Evolutionary conservation across 2,797 vertebrate genomes (phyloP), one percentile per base, ranked within the genome.

Genomic region (Melanogrammus aeglefinus): DNA sequence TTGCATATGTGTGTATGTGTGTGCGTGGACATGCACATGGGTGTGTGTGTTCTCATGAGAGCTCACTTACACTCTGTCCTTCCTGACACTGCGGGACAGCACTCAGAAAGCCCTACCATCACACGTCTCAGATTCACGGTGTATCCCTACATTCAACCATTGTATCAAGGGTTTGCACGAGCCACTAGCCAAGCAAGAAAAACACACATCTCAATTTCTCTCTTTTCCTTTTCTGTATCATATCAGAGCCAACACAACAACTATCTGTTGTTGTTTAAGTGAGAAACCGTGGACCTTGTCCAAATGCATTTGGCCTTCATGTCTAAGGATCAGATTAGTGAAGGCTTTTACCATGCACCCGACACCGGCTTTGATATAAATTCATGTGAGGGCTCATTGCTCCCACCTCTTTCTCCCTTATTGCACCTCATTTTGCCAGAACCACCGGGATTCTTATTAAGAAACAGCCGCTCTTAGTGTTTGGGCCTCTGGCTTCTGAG

Each of bases 401-500:
- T 16, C 29, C 70, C 33, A 7, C 69, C 4, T 10, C 29, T 44
- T 14, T 12, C 80, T 85, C 1, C 44, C 80, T 75, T 81, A 86
- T 85, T 76, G 76, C 84, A 78, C 84, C 86, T 92, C 88, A 92
- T 90, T 87, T 86, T 82, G 84, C 87, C 83, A 82, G 83, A 78
- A 90, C 85, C 51, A 8, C 86, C 88, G 83, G 86, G 86, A 89
- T 86, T 87, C 80, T 82, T 88, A 90, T 91, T 89, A 89, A 88
- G 87, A 77, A 89, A 86, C 84, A 87, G 84, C 84, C 73, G 82
- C 0, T 83, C 85, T 90, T 92, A 88, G 91, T 92, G 90, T 92
- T 89, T 90, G 87, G 86, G 88, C 91, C 91, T 91, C 87, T 87
- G 90, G 91, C 85, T 2, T 77, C 73, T 36, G 18, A 72, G 85